Conservation (phyloP, 2,888 invertebrate species). For the Leptinotarsa juncta region DNA sequence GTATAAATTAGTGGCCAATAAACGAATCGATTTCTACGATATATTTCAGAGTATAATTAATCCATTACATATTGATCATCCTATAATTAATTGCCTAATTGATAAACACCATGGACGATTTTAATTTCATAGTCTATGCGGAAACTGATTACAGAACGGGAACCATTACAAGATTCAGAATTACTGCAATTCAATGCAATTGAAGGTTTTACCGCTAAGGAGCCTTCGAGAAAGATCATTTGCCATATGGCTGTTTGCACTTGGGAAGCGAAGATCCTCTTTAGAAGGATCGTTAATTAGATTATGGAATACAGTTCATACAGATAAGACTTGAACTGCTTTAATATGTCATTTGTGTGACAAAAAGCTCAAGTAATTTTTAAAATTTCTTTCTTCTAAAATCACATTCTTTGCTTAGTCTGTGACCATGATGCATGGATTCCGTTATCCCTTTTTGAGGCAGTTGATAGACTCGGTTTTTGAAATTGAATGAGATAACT, state of each 20-base stretch:
- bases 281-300: background rate
- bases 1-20: background rate
- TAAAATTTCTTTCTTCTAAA: too few relatives aligned
- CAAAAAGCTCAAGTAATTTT: too few relatives aligned
- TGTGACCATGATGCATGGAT: too few relatives aligned
- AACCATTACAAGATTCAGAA: background rate
- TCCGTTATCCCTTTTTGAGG: too few relatives aligned
- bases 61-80: slow-evolving; percentile 8
- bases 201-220: background rate
- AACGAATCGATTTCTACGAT: slow-evolving; percentile 13
- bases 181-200: slow-evolving; percentile 2
- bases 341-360: too few relatives aligned
- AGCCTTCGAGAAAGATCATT: background rate
- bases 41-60: slow-evolving; percentile 9
- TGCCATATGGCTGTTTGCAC: slow-evolving; percentile 5
- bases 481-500: too few relatives aligned
- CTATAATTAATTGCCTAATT: slow-evolving; percentile 1
- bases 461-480: too few relatives aligned
- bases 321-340: background rate
- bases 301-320: background rate
- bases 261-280: background rate
- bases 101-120: background rate
- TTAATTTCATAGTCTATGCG: background rate
- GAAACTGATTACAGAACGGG: background rate
- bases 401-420: too few relatives aligned